Evolutionary conservation across 2,888 invertebrate species (phyloP).

Genomic region (Spodoptera littoralis): DNA sequence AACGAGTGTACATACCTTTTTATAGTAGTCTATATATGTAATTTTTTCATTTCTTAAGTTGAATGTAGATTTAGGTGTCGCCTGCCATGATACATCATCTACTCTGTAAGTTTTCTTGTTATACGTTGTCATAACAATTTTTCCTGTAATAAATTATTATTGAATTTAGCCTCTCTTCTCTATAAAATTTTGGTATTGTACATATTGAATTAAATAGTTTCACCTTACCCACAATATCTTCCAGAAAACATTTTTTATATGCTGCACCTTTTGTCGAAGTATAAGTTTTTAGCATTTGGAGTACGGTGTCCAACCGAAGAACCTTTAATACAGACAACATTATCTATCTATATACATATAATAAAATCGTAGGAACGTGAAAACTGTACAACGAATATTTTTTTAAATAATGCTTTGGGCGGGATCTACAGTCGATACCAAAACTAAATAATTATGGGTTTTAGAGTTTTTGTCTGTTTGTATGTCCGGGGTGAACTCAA

Average conservation of each 20-base stretch:
- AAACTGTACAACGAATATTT: no score
- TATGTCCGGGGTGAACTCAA: no score
- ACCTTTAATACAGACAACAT: slow-evolving; percentile 68
- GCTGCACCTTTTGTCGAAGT: slow-evolving; percentile 73
- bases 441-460: no score
- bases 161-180: no score
- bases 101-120: slow-evolving; percentile 93
- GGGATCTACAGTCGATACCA: no score
- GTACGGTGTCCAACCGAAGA: slow-evolving; percentile 92
- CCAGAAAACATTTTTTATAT: slow-evolving; percentile 85
- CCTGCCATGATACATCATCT: slow-evolving; percentile 92
- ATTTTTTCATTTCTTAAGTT: slow-evolving; percentile 87
- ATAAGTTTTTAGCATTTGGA: slow-evolving; percentile 90
- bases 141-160: slow-evolving; percentile 68
- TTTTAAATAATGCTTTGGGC: no score
- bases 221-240: slow-evolving; percentile 87
- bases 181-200: not conserved
- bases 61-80: slow-evolving; percentile 90
- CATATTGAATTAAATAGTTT: not conserved
- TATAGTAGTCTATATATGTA: slow-evolving; percentile 91
- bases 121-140: slow-evolving; percentile 92
- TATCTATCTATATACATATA: no score
- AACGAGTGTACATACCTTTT: slow-evolving; percentile 76
- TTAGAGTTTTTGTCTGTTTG: no score
- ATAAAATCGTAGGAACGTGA: no score